phyloP scores from a whole-genome alignment of 2,113 vertebrate species.

The Catagonus wagneri region DNA sequence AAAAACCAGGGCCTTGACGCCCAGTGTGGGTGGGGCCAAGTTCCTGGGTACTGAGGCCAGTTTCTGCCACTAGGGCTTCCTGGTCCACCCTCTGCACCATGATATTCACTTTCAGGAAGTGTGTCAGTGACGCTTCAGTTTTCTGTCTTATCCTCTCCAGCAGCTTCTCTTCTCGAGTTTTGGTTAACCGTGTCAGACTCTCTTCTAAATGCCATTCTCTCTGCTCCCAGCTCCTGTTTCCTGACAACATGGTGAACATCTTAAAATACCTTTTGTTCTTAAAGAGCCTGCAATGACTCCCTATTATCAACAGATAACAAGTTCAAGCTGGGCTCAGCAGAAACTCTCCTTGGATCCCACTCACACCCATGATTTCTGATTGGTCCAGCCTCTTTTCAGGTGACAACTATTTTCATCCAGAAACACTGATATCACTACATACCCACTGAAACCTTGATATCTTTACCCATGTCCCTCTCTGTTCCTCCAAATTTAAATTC shows the following conservation, averaged over 20 bases:
- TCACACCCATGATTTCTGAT: background rate
- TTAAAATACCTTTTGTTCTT: background rate
- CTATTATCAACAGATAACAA: background rate
- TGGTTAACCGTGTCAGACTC: background rate
- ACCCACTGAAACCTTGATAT: background rate
- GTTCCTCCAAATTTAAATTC: background rate
- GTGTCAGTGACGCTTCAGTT: background rate
- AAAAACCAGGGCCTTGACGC: no score
- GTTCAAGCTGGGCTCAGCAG: background rate
- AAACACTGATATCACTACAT: background rate
- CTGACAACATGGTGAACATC: background rate
- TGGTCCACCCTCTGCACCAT: no score
- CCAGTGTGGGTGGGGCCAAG: no score
- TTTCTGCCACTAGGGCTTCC: no score
- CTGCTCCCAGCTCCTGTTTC: background rate
- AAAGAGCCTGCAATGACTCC: background rate
- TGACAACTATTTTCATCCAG: background rate
- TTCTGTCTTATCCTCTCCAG: background rate
- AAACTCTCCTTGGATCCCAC: background rate
- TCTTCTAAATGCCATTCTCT: background rate
- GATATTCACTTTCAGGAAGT: background rate
- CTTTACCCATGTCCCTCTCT: background rate
- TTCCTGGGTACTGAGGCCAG: no score
- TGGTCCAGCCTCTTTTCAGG: background rate
- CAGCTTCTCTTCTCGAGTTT: background rate